Evolutionary conservation across 2,113 vertebrate genomes (phyloP), one percentile per base, ranked within the genome.

Genomic region (Malurus melanocephalus): DNA sequence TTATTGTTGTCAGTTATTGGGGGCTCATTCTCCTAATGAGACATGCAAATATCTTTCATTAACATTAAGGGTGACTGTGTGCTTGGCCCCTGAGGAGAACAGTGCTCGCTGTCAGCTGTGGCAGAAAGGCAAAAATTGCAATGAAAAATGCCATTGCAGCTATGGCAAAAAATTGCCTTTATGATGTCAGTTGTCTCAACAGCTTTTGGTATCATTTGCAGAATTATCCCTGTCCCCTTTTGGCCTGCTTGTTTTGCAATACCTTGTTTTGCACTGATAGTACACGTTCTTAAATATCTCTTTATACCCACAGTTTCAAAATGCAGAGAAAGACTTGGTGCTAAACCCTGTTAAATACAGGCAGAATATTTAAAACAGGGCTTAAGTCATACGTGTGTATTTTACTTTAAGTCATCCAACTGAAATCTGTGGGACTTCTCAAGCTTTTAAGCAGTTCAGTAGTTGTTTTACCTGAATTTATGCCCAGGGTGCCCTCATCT

Each of bases 1-100:
- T 86, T 94, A 83, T 88, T 96, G 95, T 96, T 88, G 76, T 32
- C 81, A 80, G 76, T 85, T 93, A 94, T 94, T 90, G 74, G 88
- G 88, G 91, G 61, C 68, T 95, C 59, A 78, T 93, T 96, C 89
- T 94, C 78, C 90, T 78, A 85, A 89, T 91, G 65, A 93, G 84
- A 81, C 85, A 80, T 88, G 73, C 73, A 94, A 92, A 94, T 95
- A 88, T 49, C 87, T 87, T 92, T 91, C 88, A 92, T 95, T 95
- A 95, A 91, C 71, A 78, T 87, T 92, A 90, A 93, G 6, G 23
- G 68, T 1, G 4, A 83, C 73, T 94, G 61, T 79, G 65, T 89
- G 79, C 71, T 85, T 61, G 71, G 81, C 30, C 46, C 33, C 85
- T 52, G 73, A 65, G 43, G 71, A 78, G 76, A 94, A 94, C 76